Percentiles rank a stretch among this genome's conserved stretches.
phyloP scores from a whole-genome alignment of 2,888 invertebrate genomes.

The Hofmannophila pseudospretella region DNA sequence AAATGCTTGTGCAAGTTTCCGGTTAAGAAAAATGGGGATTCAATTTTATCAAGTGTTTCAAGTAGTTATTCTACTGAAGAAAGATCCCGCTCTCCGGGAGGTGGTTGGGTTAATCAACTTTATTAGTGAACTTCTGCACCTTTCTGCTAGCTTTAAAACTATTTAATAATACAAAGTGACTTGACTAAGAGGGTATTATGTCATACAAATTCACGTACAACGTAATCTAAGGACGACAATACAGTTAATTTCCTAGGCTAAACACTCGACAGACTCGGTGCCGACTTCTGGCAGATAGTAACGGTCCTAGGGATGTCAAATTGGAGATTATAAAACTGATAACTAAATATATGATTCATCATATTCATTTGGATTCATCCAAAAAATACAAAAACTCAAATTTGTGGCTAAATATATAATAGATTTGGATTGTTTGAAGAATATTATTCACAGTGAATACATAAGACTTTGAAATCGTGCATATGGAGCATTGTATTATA shows the following conservation, averaged over 20 bases:
- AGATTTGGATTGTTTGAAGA: too few relatives aligned
- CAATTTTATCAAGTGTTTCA: neutral
- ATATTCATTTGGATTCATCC: too few relatives aligned
- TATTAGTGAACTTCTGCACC: neutral
- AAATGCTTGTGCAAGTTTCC: neutral
- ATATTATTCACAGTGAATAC: too few relatives aligned
- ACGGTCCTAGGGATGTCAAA: neutral
- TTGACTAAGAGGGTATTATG: too few relatives aligned
- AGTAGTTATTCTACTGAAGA: neutral
- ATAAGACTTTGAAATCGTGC: too few relatives aligned
- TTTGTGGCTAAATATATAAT: too few relatives aligned
- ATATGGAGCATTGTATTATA: too few relatives aligned
- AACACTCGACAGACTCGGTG: slow-evolving; percentile 31
- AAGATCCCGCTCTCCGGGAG: neutral
- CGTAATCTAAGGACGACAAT: slow-evolving; percentile 43
- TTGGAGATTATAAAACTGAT: too few relatives aligned
- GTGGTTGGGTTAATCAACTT: neutral
- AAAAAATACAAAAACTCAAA: too few relatives aligned
- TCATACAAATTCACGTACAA: neutral
- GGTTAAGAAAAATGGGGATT: neutral
- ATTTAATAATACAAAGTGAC: neutral
- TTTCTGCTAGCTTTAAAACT: neutral
- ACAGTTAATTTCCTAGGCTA: slow-evolving; percentile 56
- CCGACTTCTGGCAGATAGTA: neutral
- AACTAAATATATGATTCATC: too few relatives aligned